Conservation (phyloP, 1,140 invertebrate species). For the Araneus ventricosus region DNA sequence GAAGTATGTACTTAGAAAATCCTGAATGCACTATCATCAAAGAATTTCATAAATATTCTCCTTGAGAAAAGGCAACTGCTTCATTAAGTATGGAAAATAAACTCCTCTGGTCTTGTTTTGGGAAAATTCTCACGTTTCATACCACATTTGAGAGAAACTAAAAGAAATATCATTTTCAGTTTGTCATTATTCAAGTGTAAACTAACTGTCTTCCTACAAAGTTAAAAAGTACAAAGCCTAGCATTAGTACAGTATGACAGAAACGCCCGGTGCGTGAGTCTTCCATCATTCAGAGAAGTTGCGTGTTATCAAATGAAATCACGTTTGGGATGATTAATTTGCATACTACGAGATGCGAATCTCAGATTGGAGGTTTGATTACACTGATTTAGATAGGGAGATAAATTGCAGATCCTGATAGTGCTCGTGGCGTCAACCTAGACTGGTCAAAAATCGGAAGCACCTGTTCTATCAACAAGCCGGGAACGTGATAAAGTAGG, state of each 20-base stretch:
- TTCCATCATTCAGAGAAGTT: background rate
- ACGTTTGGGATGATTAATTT: slow-evolving; percentile 37
- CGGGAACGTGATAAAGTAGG: background rate
- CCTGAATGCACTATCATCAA: no score
- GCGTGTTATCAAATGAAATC: slow-evolving; percentile 19
- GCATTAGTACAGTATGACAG: background rate
- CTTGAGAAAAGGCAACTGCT: no score
- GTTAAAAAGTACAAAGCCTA: background rate
- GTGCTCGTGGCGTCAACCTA: background rate
- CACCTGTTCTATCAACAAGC: slow-evolving; percentile 7
- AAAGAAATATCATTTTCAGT: background rate
- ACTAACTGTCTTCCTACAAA: background rate
- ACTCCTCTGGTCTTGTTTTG: no score
- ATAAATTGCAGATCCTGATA: slow-evolving; percentile 11
- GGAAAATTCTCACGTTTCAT: no score
- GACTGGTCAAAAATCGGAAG: background rate
- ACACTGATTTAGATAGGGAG: slow-evolving; percentile 5
- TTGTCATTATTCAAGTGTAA: background rate
- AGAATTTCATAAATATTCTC: no score
- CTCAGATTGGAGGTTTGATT: background rate
- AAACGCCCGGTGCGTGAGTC: background rate
- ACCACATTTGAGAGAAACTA: no score
- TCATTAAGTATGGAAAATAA: no score
- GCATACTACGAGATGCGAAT: slow-evolving; percentile 22
- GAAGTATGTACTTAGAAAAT: no score